phyloP scores from a whole-genome alignment of 2,113 vertebrate species.

The Prionailurus bengalensis region DNA sequence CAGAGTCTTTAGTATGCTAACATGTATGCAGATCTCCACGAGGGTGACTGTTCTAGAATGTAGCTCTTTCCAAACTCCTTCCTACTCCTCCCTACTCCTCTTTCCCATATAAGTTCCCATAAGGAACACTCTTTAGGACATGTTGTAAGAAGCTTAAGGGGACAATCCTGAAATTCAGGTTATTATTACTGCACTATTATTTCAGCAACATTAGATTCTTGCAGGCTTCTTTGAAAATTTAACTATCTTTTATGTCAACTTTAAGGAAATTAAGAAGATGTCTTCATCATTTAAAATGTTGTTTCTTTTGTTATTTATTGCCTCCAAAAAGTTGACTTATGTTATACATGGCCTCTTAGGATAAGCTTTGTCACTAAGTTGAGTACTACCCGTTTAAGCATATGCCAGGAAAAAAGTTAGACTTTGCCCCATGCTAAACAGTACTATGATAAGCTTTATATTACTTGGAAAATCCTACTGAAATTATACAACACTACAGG shows the following conservation, averaged over 20 bases:
- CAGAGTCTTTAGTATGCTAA: neutral
- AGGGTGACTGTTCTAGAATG: neutral
- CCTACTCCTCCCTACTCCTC: neutral
- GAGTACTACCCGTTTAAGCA: neutral
- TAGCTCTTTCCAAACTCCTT: neutral
- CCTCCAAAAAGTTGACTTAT: conserved; percentile 26
- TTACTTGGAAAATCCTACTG: conserved; percentile 18
- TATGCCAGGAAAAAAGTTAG: neutral
- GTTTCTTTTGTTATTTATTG: conserved; percentile 26
- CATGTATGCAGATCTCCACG: neutral
- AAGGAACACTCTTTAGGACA: conserved; percentile 1
- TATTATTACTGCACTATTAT: conserved; percentile 24
- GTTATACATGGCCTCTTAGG: neutral
- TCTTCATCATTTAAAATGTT: conserved; percentile 48
- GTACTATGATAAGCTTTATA: neutral
- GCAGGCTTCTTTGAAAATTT: conserved; percentile 16
- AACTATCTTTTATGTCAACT: neutral
- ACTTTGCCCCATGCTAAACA: neutral
- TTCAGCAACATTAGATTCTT: neutral
- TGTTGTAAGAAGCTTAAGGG: neutral
- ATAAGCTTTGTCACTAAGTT: conserved; percentile 2
- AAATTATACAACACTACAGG: conserved; percentile 9
- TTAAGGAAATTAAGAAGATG: conserved; percentile 44
- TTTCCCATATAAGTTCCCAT: neutral
- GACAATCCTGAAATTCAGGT: neutral